phyloP scores from a whole-genome alignment of 2,113 vertebrate species.

The Sylvia atricapilla region DNA sequence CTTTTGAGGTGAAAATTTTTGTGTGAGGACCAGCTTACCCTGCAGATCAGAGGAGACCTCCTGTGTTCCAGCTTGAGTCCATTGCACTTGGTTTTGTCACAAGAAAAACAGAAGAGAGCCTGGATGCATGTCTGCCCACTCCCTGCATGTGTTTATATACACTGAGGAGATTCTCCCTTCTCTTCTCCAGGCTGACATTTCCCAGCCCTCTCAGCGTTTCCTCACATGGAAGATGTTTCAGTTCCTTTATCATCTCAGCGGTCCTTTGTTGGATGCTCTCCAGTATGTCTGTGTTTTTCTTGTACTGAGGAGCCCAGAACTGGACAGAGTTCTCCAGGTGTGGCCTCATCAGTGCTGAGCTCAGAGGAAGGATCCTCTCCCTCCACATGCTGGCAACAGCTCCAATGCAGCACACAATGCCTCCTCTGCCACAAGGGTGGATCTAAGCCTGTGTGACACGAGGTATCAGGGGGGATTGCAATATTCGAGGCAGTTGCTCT shows the following conservation, averaged over 20 bases:
- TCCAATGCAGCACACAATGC: not conserved
- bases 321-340: not conserved
- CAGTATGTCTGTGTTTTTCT: not conserved
- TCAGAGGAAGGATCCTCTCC: not conserved
- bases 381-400: not conserved
- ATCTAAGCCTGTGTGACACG: not conserved
- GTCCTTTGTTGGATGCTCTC: rapidly evolving
- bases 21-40: not conserved
- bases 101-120: not conserved
- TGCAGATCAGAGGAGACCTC: not conserved
- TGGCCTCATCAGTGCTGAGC: not conserved
- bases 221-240: not conserved
- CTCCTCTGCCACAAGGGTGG: not conserved
- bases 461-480: not conserved
- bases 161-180: not conserved
- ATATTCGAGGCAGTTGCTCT: not conserved
- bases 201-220: not conserved
- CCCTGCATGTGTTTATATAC: not conserved
- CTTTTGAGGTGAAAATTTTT: not conserved
- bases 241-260: not conserved
- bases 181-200: not conserved
- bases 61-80: not conserved
- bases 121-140: not conserved
- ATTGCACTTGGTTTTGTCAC: not conserved
- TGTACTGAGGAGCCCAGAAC: not conserved